Base-by-base conservation (phyloP, 2,888 invertebrate species). In the Ellobium chinense region DNA sequence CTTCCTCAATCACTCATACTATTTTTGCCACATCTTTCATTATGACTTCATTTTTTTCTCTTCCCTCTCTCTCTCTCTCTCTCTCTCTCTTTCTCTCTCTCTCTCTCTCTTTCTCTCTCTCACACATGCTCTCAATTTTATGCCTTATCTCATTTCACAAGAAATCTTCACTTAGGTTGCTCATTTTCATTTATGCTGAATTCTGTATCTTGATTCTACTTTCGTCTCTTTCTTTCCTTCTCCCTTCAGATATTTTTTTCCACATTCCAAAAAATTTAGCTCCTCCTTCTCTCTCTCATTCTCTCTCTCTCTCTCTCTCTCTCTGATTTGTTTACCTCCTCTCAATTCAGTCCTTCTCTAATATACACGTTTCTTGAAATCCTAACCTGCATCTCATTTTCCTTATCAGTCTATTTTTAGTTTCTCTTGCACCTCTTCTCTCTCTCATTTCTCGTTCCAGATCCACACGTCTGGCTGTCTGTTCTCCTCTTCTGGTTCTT, bases 11-110 rank as follows among this genome's bases (percentile, higher is more conserved):
- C n/a, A n/a, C n/a, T n/a, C n/a, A n/a, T n/a, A n/a, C n/a, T n/a
- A n/a, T n/a, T n/a, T n/a, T n/a, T n/a, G n/a, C n/a, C n/a, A 9
- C 0, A 21, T 34, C 3, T 66, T 39, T 66, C 65, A 31, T 36
- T 46, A 36, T 56, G 5, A 31, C 34, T 39, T 34, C 27, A 31
- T 69, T 39, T 76, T 62, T 60, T 63, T 69, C 60, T 65, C 27
- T 69, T 29, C 18, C 37, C 36, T 31, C 27, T 58, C 21, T 24
- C 34, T 9, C 58, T 14, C 37, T 65, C 68, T 73, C 81, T n/a
- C n/a, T n/a, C n/a, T n/a, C n/a, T n/a, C n/a, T n/a, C n/a, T 73
- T 69, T 66, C 78, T 66, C 78, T 66, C 77, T 72, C 81, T 70
- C 73, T 56, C 77, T 65, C 72, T 65, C 60, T 58, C 73, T 54